Evolutionary conservation across 1,140 invertebrate species (phyloP).

Genomic region (Diabrotica undecimpunctata): DNA sequence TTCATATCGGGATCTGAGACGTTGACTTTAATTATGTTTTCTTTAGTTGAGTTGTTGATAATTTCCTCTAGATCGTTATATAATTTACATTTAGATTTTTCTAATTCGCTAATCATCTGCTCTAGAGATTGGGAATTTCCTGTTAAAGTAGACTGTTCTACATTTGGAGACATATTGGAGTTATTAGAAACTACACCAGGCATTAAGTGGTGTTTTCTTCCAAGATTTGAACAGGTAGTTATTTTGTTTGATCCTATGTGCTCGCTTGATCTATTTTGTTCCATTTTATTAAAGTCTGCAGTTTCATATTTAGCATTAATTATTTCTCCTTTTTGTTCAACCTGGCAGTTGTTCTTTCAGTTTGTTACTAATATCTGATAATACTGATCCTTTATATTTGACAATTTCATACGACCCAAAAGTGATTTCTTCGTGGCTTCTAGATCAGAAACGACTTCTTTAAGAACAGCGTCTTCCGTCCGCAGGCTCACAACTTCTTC

Average conservation of each 20-base stretch:
- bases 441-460: background rate
- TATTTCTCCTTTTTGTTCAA: slow-evolving; percentile 8
- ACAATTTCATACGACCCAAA: background rate
- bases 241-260: no score
- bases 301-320: no score
- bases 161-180: no score
- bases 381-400: background rate
- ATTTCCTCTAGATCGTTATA: slow-evolving; percentile 13
- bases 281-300: no score
- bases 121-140: background rate
- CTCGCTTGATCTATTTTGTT: no score
- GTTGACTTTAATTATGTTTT: background rate
- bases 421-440: slow-evolving; percentile 11
- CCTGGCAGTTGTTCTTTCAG: slow-evolving; percentile 9
- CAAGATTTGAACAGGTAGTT: no score
- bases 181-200: background rate
- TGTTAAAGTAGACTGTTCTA: no score
- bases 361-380: slow-evolving; percentile 1
- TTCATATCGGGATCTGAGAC: slow-evolving; percentile 12
- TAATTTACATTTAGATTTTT: slow-evolving; percentile 5
- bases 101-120: slow-evolving; percentile 8
- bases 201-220: background rate
- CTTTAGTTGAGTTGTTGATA: slow-evolving; percentile 6
- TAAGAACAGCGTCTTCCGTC: slow-evolving; percentile 6
- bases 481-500: background rate